phyloP scores from a whole-genome alignment of 2,888 invertebrate genomes.

The Ectemnius lituratus region DNA sequence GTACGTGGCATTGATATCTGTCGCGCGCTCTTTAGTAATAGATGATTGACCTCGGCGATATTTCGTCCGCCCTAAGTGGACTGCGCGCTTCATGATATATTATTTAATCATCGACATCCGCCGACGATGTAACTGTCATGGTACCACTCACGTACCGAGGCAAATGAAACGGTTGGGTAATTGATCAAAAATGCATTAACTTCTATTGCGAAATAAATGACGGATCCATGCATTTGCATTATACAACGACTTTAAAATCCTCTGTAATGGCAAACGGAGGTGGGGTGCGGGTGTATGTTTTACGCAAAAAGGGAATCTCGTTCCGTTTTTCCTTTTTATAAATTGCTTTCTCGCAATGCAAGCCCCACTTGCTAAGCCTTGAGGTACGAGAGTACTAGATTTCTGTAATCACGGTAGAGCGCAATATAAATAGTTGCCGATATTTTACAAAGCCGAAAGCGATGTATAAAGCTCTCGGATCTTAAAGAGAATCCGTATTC shows the following conservation, averaged over 20 bases:
- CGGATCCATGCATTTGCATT: too few species aligned
- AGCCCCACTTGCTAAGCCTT: too few species aligned
- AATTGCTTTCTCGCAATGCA: too few species aligned
- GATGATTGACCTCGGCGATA: background rate
- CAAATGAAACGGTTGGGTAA: background rate
- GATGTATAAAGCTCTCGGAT: background rate
- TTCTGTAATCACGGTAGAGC: too few species aligned
- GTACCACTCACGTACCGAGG: background rate
- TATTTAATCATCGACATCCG: background rate
- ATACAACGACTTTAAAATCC: too few species aligned
- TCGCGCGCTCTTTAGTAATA: conserved; percentile 3
- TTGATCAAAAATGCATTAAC: conserved; percentile 3
- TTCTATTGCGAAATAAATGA: too few species aligned
- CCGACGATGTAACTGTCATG: background rate
- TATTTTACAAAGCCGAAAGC: background rate
- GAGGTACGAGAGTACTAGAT: too few species aligned
- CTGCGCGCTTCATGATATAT: background rate
- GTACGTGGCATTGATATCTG: conserved; percentile 37
- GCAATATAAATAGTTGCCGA: too few species aligned
- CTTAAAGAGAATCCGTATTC: background rate
- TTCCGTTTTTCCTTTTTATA: too few species aligned
- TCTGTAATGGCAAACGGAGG: too few species aligned
- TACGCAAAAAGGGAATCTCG: too few species aligned
- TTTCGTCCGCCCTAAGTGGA: background rate
- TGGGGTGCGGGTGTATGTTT: too few species aligned